Evolutionary conservation across 2,797 vertebrate species (phyloP), one percentile per base, ranked within the genome.

Genomic region (Prunella strophiata): DNA sequence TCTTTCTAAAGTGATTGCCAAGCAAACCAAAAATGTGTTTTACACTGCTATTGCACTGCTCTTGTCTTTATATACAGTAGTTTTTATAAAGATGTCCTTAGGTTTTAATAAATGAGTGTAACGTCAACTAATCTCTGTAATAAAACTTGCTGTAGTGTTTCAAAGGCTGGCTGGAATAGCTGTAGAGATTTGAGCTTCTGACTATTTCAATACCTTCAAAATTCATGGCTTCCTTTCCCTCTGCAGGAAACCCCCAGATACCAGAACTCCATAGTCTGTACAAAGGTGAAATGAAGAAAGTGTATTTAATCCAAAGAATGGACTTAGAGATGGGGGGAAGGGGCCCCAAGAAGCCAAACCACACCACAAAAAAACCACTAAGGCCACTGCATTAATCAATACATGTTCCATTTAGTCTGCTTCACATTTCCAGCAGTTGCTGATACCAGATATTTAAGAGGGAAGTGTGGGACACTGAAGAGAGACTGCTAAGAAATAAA

Each of bases 31-130:
- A 96, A 88, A 88, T 1, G 81, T 95, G 96, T 97, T 96, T 95
- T 94, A 96, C 97, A 96, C 96, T 80, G 96, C 96, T 96, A 52
- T 94, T 94, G 91, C 89, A 83, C 96, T 97, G 97, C 96, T 97
- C 96, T 86, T 40, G 88, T 97, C 96, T 97, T 97, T 97, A 73
- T 97, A 97, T 65, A 96, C 95, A 10, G 97, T 97, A 96, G 97
- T 96, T 98, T 98, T 97, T 98, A 97, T 97, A 98, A 98, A 74
- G 76, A 97, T 73, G 96, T 96, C 96, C 85, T 95, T 97, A 94
- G 95, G 94, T 97, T 98, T 98, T 97, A 98, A 97, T 97, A 98
- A 98, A 96, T 96, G 80, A 96, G 94, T 94, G 95, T 97, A 88
- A 89, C 1, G 40, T 95, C 94, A 88, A 88, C 91, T 83, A 77